phyloP scores from a whole-genome alignment of 2,888 invertebrate genomes.

The Muschampia plurimacula region DNA sequence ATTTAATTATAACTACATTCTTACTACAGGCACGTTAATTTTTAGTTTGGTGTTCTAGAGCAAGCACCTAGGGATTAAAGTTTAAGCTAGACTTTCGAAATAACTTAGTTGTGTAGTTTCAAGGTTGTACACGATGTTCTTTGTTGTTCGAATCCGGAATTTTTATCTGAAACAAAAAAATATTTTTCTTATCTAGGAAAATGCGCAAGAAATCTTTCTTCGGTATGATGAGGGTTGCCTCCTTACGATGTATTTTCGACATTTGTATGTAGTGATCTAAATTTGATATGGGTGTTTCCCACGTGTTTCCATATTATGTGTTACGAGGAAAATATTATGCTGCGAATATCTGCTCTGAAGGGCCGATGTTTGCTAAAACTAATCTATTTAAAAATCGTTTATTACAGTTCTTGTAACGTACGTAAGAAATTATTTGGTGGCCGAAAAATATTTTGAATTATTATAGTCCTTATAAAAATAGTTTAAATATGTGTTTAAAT shows the following conservation, averaged over 20 bases:
- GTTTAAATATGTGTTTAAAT: too few species aligned
- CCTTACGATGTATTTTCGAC: conserved; percentile 57
- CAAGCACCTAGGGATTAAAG: conserved; percentile 32
- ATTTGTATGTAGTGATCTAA: conserved; percentile 56
- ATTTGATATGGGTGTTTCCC: conserved; percentile 59
- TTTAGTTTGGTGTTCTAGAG: conserved; percentile 46
- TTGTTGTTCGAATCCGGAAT: conserved; percentile 9
- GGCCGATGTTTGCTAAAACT: neutral
- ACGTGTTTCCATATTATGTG: conserved; percentile 48
- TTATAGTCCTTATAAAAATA: too few species aligned
- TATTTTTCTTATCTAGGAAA: neutral
- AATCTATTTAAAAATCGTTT: too few species aligned
- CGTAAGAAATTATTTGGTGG: too few species aligned
- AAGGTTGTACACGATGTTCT: conserved; percentile 9
- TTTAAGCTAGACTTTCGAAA: conserved; percentile 19
- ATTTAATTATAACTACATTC: conserved; percentile 35
- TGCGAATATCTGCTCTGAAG: neutral
- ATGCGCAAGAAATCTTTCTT: conserved; percentile 29
- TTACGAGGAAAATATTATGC: neutral
- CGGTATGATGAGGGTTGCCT: conserved; percentile 60
- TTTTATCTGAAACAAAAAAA: conserved; percentile 46
- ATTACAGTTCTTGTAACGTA: too few species aligned
- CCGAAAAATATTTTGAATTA: too few species aligned
- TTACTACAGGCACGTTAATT: conserved; percentile 46
- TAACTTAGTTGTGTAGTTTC: conserved; percentile 21